Base-by-base conservation (phyloP, 2,888 invertebrate species). In the Aporophyla lueneburgensis region DNA sequence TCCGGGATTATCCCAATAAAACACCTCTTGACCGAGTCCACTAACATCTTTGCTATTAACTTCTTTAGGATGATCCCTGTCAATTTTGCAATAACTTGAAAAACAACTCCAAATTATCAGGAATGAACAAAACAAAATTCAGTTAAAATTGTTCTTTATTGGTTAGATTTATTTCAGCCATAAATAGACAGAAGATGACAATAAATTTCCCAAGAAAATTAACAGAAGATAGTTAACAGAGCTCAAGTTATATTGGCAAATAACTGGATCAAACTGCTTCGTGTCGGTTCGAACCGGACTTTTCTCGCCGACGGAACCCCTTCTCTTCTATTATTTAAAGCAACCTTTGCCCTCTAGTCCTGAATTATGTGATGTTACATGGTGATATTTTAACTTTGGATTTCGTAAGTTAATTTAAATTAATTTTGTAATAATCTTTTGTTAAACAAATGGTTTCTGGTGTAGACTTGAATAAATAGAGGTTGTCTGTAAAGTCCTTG, bases 1-100 rank as follows among this genome's bases (percentile, higher is more conserved):
- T 94, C 96, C 96, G 87, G 94, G 96, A 95, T 96, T 93, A 96
- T 95, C 95, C 95, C 93, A 92, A 93, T 95, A 95, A 93, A 96
- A 95, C 96, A 95, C 95, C 95, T 95, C 96, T 94, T 94, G 93
- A 93, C 93, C 93, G 82, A 83, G 59, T 87, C 87, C 79, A 82
- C 84, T 85, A 89, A 86, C 91, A 89, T 92, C 90, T 89, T 89
- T 89, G 81, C 78, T 78, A 70, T 74, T 80, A 85, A 78, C 90
- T 73, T 77, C 33, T 76, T 74, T 80, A 75, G 53, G 2, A 73
- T 68, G 88, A 85, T 76, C 89, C 58, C 62, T 80, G 71, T 72
- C 27, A 84, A 72, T 62, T 71, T 72, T 12, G 49, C 24, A 66
- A 72, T 81, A 62, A 59, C 19, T 51, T n/a, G 6, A 24, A 33